Conservation (phyloP, 2,113 vertebrate species). For the Semnornis frantzii region DNA sequence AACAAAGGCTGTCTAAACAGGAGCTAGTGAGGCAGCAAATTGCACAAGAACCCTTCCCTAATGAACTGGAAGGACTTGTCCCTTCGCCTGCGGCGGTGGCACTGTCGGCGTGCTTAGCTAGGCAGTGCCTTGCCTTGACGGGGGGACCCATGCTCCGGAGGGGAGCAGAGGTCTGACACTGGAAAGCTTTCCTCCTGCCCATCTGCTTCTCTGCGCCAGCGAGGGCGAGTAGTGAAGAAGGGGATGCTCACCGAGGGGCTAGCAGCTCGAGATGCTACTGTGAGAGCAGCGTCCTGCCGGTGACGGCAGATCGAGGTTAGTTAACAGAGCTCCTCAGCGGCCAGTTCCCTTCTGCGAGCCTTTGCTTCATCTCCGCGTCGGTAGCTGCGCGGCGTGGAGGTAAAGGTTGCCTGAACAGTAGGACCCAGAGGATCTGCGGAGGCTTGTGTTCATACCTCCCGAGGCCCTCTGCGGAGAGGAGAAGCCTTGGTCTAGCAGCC, state of each 20-base stretch:
- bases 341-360: background rate
- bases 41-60: slow-evolving; percentile 61
- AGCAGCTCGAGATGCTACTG: background rate
- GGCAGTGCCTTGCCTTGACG: background rate
- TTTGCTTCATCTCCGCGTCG: background rate
- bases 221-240: background rate
- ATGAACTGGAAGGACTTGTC: slow-evolving; percentile 73
- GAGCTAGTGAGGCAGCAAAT: slow-evolving; percentile 67
- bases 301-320: background rate
- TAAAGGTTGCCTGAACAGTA: rapidly evolving
- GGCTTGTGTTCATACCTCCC: background rate
- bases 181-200: background rate
- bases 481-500: background rate
- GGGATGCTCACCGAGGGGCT: background rate
- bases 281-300: background rate
- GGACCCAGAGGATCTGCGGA: background rate
- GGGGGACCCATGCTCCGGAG: background rate
- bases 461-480: background rate
- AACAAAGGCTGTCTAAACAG: slow-evolving; percentile 64
- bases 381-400: background rate
- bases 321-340: background rate
- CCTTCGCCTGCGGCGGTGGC: slow-evolving; percentile 6
- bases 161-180: background rate
- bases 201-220: background rate
- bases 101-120: background rate